Conservation (phyloP, 2,113 vertebrate genomes). For the Myotis davidii region DNA sequence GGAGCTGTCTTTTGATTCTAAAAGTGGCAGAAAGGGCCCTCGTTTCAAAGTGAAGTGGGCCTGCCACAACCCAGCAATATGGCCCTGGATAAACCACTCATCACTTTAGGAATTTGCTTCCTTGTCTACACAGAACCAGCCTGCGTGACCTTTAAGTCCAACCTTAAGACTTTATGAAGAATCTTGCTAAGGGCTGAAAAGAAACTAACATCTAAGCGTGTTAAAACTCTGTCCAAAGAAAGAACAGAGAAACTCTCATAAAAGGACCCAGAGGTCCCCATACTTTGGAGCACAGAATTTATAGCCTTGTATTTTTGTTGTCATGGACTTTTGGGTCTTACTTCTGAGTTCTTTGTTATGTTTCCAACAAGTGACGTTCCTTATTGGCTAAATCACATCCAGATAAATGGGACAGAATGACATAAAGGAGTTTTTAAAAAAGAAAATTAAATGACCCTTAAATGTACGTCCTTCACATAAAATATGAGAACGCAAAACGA, state of each 20-base stretch:
- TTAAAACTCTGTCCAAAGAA: not conserved
- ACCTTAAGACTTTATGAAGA: not conserved
- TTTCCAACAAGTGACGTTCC: not conserved
- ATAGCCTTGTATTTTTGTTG: not conserved
- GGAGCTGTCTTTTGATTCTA: not conserved
- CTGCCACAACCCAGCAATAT: not conserved
- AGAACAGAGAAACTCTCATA: not conserved
- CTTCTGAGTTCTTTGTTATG: not conserved
- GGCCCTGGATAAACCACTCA: not conserved
- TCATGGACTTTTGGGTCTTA: not conserved
- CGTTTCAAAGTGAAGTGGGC: not conserved
- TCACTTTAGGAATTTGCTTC: not conserved
- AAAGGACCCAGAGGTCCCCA: not conserved
- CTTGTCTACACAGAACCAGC: not conserved
- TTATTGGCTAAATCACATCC: not conserved
- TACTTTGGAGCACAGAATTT: not conserved
- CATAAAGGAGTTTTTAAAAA: not conserved
- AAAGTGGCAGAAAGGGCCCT: not conserved
- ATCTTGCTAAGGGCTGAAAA: not conserved
- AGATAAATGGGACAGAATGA: not conserved
- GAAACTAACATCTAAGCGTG: not conserved
- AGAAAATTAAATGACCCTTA: conserved; percentile 33
- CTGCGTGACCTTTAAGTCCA: not conserved
- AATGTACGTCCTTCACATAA: conserved; percentile 40
- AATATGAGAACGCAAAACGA: conserved; percentile 73